Evolutionary conservation across 2,888 invertebrate species (phyloP).

Genomic region (Amphipyra berbera): DNA sequence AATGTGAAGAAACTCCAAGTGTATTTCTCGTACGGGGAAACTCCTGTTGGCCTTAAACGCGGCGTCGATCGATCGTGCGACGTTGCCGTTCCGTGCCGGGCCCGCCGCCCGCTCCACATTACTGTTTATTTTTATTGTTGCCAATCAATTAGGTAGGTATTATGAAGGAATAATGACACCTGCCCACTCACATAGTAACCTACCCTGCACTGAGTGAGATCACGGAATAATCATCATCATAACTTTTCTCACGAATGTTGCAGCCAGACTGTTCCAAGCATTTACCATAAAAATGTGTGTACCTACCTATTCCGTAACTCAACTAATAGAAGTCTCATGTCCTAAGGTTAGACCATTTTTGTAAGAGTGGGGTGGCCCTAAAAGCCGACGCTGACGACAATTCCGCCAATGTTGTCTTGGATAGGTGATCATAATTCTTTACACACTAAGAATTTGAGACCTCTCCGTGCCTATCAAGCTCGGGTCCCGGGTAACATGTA

Average conservation of each 20-base stretch:
- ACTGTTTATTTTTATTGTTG: conserved; percentile 83
- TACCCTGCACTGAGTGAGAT: conserved; percentile 21
- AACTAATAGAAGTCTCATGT: too few relatives aligned
- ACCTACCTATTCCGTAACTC: too few relatives aligned
- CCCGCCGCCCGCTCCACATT: conserved; percentile 51
- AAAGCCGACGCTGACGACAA: too few relatives aligned
- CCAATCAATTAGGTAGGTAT: conserved; percentile 83
- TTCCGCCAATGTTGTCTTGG: too few relatives aligned
- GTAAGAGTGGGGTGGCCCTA: too few relatives aligned
- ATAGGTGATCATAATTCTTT: too few relatives aligned
- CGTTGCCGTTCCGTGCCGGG: conserved; percentile 80
- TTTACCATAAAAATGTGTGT: too few relatives aligned
- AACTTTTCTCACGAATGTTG: neutral
- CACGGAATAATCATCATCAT: conserved; percentile 2
- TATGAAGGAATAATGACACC: conserved; percentile 75
- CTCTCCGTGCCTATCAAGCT: too few relatives aligned
- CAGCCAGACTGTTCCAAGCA: too few relatives aligned
- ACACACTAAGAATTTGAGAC: too few relatives aligned
- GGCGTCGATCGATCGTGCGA: conserved; percentile 80
- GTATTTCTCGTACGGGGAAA: conserved; percentile 58
- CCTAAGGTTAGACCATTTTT: too few relatives aligned
- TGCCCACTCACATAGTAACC: conserved; percentile 46
- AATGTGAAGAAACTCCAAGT: conserved; percentile 49
- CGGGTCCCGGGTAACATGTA: too few relatives aligned
- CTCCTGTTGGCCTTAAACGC: conserved; percentile 56